Evolutionary conservation across 2,113 vertebrate species (phyloP).

Genomic region (Thunnus maccoyii): DNA sequence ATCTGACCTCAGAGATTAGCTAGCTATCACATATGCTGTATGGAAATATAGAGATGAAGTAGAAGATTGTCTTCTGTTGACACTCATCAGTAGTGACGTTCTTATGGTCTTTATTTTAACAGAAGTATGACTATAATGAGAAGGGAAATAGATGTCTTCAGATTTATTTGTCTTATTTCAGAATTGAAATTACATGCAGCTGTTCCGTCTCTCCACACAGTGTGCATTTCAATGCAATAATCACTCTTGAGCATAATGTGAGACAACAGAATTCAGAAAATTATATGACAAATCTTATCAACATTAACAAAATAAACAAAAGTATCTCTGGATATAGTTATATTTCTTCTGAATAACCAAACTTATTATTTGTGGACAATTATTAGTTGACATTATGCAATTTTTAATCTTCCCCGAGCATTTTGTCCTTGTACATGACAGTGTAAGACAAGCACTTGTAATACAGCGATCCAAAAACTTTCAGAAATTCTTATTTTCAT

Average conservation of each 20-base stretch:
- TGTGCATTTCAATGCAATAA: neutral
- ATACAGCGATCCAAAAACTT: constrained; percentile 7
- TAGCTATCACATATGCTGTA: constrained; percentile 6
- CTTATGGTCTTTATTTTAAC: neutral
- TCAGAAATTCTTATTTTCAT: neutral
- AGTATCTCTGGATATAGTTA: neutral
- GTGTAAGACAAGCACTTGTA: neutral
- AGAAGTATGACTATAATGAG: neutral
- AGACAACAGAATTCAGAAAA: neutral
- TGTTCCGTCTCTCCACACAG: neutral
- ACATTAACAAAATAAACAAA: neutral
- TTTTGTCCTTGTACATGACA: neutral
- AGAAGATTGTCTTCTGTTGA: constrained; percentile 5
- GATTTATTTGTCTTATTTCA: neutral
- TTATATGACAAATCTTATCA: neutral
- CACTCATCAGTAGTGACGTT: constrained; percentile 3
- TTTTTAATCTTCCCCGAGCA: neutral
- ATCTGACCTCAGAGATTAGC: constrained; percentile 59
- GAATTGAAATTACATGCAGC: neutral
- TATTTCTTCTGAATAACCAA: neutral
- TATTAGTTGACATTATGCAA: neutral
- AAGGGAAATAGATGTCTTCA: neutral
- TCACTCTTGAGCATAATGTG: neutral
- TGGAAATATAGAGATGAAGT: constrained; percentile 48
- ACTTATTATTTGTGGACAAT: neutral